These are phyloP conservation scores for Thaumatotibia leucotreta DNA, from an alignment of 1,140 invertebrate species.

Conservation along the genomic window DNA sequence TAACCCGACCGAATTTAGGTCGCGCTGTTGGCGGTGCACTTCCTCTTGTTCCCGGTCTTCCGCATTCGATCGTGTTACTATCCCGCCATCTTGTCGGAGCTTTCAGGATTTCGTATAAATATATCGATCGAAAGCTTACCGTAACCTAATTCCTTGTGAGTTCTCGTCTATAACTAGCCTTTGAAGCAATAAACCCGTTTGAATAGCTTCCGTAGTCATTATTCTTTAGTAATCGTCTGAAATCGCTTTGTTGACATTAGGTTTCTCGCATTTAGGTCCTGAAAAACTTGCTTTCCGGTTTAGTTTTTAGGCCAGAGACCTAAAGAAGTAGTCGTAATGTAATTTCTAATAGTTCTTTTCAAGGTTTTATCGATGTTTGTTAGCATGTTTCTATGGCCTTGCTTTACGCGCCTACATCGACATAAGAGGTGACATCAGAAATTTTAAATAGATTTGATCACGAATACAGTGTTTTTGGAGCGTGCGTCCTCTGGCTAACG, in stretches of 20 bases:
- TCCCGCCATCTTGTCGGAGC: slow-evolving; percentile 72
- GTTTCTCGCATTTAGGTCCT: slow-evolving; percentile 23
- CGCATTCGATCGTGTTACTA: slow-evolving; percentile 48
- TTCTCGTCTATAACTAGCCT: slow-evolving; percentile 25
- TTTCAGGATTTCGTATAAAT: slow-evolving; percentile 68
- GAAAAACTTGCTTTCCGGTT: slow-evolving; percentile 14
- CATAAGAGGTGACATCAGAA: slow-evolving; percentile 32
- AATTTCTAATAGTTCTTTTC: neutral
- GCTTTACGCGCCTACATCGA: slow-evolving; percentile 40
- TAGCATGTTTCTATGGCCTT: slow-evolving; percentile 36
- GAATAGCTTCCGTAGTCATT: neutral
- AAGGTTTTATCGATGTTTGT: slow-evolving; percentile 5
- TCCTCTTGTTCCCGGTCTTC: slow-evolving; percentile 39
- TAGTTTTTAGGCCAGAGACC: slow-evolving; percentile 7
- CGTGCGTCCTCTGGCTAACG: neutral
- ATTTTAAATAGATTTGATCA: slow-evolving; percentile 36
- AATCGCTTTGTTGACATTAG: slow-evolving; percentile 52
- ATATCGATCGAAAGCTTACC: slow-evolving; percentile 61
- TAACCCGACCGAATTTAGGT: slow-evolving; percentile 64
- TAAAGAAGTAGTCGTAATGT: neutral
- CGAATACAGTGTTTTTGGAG: slow-evolving; percentile 12
- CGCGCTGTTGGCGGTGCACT: slow-evolving; percentile 42
- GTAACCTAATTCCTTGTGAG: slow-evolving; percentile 50
- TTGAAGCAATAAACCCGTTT: slow-evolving; percentile 6
- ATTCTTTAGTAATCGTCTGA: slow-evolving; percentile 17